These are phyloP conservation scores for Oscheius onirici DNA, from an alignment of 2,888 invertebrate species.

Conservation along the genomic window DNA sequence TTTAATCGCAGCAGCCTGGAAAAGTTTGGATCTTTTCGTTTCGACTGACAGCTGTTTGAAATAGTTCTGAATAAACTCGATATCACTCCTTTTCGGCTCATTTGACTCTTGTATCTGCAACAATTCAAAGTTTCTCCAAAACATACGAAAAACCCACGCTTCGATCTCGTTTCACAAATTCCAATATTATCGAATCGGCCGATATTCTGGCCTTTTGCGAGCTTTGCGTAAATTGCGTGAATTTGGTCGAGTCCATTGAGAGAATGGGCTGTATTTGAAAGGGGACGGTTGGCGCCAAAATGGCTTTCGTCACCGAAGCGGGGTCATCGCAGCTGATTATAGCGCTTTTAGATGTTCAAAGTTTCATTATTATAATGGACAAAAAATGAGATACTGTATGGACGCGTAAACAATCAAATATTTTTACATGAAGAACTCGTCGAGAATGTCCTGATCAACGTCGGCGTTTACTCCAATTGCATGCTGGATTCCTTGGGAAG, in stretches of 20 bases:
- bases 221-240: background rate
- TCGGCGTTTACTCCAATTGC: conserved; percentile 65
- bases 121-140: background rate
- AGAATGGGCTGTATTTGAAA: background rate
- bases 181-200: conserved; percentile 1
- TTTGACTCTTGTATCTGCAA: background rate
- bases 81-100: background rate
- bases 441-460: conserved; percentile 59
- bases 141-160: background rate
- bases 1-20: background rate
- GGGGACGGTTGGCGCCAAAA: background rate
- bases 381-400: too few species aligned
- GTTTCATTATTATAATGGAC: too few species aligned
- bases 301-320: background rate
- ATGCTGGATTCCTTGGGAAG: conserved; percentile 52
- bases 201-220: background rate
- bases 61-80: background rate
- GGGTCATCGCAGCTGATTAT: background rate
- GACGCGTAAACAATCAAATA: background rate
- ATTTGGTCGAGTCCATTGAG: background rate
- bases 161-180: background rate
- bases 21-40: background rate
- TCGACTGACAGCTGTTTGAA: conserved; percentile 1
- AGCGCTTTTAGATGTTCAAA: too few species aligned
- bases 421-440: conserved; percentile 55